phyloP scores from a whole-genome alignment of 1,140 invertebrate genomes.

The Ctenoplectra terminalis region DNA sequence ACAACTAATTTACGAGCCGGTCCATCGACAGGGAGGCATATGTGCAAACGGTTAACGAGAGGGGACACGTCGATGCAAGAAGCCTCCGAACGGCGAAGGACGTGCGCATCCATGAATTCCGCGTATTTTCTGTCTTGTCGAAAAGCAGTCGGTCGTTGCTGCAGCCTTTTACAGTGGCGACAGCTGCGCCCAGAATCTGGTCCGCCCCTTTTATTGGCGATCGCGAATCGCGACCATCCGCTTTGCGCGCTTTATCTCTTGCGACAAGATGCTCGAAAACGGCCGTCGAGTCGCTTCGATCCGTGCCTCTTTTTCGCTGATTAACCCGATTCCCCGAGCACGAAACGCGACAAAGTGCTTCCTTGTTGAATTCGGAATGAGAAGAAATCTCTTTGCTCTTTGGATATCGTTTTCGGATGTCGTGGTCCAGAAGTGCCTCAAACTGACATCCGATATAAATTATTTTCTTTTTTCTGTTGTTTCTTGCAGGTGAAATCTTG shows the following conservation, averaged over 20 bases:
- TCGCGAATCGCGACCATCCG: conserved; percentile 45
- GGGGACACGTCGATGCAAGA: background rate
- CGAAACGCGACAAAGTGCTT: conserved; percentile 22
- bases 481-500: background rate
- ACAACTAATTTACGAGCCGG: conserved; percentile 36
- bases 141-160: conserved; percentile 26
- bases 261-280: background rate
- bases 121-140: conserved; percentile 40
- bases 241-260: conserved; percentile 30
- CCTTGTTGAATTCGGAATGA: background rate
- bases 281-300: background rate
- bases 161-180: conserved; percentile 53
- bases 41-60: conserved; percentile 33
- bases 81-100: background rate
- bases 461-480: background rate
- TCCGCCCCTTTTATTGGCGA: conserved; percentile 48
- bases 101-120: conserved; percentile 26
- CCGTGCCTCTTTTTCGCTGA: conserved; percentile 1
- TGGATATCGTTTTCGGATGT: background rate
- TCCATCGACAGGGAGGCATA: background rate
- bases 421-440: background rate
- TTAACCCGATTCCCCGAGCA: conserved; percentile 37
- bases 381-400: background rate
- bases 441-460: background rate
- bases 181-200: conserved; percentile 57